Conservation (phyloP, 1,140 invertebrate genomes). For the Dendroctonus ponderosae region DNA sequence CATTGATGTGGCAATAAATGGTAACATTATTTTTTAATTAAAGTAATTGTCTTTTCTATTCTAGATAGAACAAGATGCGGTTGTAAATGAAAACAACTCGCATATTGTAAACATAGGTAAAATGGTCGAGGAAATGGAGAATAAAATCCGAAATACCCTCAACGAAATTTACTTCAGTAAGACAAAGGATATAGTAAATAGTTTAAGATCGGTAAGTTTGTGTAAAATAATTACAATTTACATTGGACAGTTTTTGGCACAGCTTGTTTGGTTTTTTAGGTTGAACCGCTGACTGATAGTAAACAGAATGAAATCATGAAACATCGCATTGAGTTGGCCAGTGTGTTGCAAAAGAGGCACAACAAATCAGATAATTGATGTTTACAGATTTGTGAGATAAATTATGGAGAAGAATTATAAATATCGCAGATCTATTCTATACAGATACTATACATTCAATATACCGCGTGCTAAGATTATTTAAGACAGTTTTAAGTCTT, state of each 20-base stretch:
- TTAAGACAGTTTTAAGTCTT: too few relatives aligned
- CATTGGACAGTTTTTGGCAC: background rate
- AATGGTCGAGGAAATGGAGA: slow-evolving; percentile 98
- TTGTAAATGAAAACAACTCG: slow-evolving; percentile 87
- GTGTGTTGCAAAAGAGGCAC: slow-evolving; percentile 75
- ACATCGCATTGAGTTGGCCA: slow-evolving; percentile 72
- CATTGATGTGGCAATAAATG: background rate
- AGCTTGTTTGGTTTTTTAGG: slow-evolving; percentile 8
- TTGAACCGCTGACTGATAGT: slow-evolving; percentile 80
- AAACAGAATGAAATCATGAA: slow-evolving; percentile 78
- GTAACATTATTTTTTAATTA: too few relatives aligned
- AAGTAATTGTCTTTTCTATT: slow-evolving; percentile 31
- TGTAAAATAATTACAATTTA: background rate
- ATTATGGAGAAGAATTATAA: slow-evolving; percentile 34
- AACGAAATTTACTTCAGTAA: slow-evolving; percentile 99
- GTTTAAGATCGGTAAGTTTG: slow-evolving; percentile 72
- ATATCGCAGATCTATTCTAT: too few relatives aligned
- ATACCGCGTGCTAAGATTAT: too few relatives aligned
- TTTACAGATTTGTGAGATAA: slow-evolving; percentile 36
- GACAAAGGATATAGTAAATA: slow-evolving; percentile 98
- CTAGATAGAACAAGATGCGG: slow-evolving; percentile 85
- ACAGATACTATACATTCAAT: too few relatives aligned
- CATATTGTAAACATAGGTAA: slow-evolving; percentile 98
- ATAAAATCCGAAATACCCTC: slow-evolving; percentile 96
- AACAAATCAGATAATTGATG: slow-evolving; percentile 60